phyloP scores from a whole-genome alignment of 2,888 invertebrate species.

The Aromia moschata region DNA sequence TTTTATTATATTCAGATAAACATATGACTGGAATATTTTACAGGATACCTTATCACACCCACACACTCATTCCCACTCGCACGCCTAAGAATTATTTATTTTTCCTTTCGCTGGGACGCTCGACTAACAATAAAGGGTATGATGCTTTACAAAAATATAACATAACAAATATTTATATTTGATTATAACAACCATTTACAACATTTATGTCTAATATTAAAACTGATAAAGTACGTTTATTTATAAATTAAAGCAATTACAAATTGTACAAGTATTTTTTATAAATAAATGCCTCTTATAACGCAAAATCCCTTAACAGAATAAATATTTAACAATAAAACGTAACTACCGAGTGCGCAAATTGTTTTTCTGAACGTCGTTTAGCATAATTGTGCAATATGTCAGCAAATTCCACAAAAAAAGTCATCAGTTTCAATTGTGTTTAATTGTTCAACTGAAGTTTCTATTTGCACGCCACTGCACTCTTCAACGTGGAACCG shows the following conservation, averaged over 20 bases:
- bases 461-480: no score
- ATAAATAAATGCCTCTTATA: not conserved
- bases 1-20: not conserved
- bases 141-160: not conserved
- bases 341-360: no score
- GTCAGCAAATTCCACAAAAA: no score
- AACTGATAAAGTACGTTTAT: not conserved
- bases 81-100: not conserved
- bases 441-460: no score
- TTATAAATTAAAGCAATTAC: constrained; percentile 2
- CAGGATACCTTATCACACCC: not conserved
- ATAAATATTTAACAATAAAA: no score
- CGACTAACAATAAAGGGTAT: not conserved
- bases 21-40: not conserved
- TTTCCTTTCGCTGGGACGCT: no score
- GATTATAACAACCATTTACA: constrained; percentile 8
- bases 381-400: no score
- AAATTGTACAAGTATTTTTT: not conserved
- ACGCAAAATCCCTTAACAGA: not conserved
- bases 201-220: constrained; percentile 3
- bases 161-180: not conserved
- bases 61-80: not conserved
- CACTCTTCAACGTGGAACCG: no score
- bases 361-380: no score
- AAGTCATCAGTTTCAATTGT: no score